phyloP scores from a whole-genome alignment of 2,888 invertebrate genomes.

The Sepioteuthis lessoniana region DNA sequence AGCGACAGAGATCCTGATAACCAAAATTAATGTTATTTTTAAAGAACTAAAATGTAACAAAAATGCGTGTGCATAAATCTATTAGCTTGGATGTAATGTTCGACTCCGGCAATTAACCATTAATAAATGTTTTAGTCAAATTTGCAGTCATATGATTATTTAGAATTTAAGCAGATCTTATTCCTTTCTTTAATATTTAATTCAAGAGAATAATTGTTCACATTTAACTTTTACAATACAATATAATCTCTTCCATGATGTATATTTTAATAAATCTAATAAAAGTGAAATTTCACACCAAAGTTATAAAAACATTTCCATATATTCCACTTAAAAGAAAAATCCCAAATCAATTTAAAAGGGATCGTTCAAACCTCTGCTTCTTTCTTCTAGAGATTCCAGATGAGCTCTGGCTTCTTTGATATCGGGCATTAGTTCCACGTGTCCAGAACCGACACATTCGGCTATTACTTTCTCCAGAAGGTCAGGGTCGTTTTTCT shows the following conservation, averaged over 20 bases:
- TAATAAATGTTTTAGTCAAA: too few species aligned
- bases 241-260: background rate
- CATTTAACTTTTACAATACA: background rate
- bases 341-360: background rate
- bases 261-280: background rate
- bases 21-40: background rate
- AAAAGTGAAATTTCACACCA: background rate
- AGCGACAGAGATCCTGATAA: background rate
- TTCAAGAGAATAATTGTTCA: background rate
- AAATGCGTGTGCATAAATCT: too few species aligned
- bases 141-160: too few species aligned
- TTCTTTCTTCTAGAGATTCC: background rate
- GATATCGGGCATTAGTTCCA: background rate
- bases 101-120: too few species aligned
- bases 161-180: too few species aligned
- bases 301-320: background rate
- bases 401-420: background rate
- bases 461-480: constrained; percentile 16
- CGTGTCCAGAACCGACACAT: constrained; percentile 1
- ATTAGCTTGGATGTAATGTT: too few species aligned
- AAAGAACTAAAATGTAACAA: background rate
- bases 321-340: background rate
- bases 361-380: background rate
- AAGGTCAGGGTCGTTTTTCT: background rate
- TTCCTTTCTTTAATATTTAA: background rate